Evolutionary conservation across 2,113 vertebrate genomes (phyloP).

Genomic region (Cromileptes altivelis): DNA sequence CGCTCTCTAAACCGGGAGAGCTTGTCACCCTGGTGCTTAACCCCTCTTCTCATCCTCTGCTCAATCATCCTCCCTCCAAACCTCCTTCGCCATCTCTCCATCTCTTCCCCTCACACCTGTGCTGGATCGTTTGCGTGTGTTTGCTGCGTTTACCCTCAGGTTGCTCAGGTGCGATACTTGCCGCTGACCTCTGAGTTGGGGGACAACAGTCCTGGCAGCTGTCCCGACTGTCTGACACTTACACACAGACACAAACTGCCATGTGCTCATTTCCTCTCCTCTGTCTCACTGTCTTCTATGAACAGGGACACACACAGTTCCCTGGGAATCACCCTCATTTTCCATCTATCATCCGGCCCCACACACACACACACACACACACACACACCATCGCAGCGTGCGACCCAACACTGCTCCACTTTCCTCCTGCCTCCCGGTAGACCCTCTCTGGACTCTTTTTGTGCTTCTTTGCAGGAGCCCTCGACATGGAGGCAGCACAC

Average conservation of each 20-base stretch:
- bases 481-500: constrained; percentile 34
- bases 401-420: constrained; percentile 68
- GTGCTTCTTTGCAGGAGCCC: constrained; percentile 21
- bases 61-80: constrained; percentile 48
- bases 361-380: not conserved
- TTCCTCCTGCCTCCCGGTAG: constrained; percentile 53
- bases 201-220: constrained; percentile 32
- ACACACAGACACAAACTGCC: constrained; percentile 7
- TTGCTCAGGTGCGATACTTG: constrained; percentile 42
- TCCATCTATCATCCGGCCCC: constrained; percentile 62
- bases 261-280: constrained; percentile 32
- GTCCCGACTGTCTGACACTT: constrained; percentile 22
- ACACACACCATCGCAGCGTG: not conserved
- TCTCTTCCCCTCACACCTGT: constrained; percentile 34
- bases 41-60: constrained; percentile 62
- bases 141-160: constrained; percentile 37
- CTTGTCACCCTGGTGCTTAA: constrained; percentile 75
- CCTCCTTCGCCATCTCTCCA: constrained; percentile 18
- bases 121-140: constrained; percentile 32
- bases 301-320: constrained; percentile 21
- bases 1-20: constrained; percentile 71
- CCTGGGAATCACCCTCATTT: constrained; percentile 65
- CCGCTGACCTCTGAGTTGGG: constrained; percentile 46
- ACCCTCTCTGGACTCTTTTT: constrained; percentile 30
- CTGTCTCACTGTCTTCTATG: constrained; percentile 9